Conservation (phyloP, 37 sponge, comb jelly and placozoan genomes). For the Bolinopsis microptera region DNA sequence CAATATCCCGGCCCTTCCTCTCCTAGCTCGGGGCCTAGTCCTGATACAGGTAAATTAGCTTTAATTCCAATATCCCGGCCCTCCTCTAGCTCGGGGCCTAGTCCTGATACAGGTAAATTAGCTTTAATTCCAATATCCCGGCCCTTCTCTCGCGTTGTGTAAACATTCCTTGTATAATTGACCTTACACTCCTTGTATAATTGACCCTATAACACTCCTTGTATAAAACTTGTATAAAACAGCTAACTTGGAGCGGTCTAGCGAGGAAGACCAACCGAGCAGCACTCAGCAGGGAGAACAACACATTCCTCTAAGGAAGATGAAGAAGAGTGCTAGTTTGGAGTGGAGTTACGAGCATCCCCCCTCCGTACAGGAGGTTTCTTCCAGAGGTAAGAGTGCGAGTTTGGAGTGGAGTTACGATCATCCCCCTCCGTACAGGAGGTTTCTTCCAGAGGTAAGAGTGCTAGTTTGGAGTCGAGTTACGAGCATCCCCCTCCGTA, state of each 20-base stretch:
- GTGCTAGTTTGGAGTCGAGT: constrained; percentile 38
- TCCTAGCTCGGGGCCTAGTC: constrained; percentile 62
- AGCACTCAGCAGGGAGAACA: background rate
- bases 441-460: background rate
- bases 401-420: constrained; percentile 52
- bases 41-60: constrained; percentile 48
- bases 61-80: background rate
- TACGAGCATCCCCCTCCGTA: constrained; percentile 7
- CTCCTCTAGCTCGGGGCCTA: constrained; percentile 56
- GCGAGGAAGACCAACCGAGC: constrained; percentile 4
- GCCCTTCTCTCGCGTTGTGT: background rate
- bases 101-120: constrained; percentile 53
- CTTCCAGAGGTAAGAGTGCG: constrained; percentile 3
- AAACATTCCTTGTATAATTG: too few species aligned
- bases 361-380: constrained; percentile 26
- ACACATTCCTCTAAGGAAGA: background rate
- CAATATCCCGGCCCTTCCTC: background rate
- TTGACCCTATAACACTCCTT: too few species aligned
- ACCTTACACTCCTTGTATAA: too few species aligned
- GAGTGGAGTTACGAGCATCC: constrained; percentile 63
- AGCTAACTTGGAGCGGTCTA: constrained; percentile 23
- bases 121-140: too few species aligned
- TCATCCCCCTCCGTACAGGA: constrained; percentile 44
- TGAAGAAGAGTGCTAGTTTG: constrained; percentile 34
- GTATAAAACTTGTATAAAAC: too few species aligned